Evolutionary conservation across 2,797 vertebrate genomes (phyloP), one percentile per base, ranked within the genome.

Genomic region (Kryptopterus vitreolus): DNA sequence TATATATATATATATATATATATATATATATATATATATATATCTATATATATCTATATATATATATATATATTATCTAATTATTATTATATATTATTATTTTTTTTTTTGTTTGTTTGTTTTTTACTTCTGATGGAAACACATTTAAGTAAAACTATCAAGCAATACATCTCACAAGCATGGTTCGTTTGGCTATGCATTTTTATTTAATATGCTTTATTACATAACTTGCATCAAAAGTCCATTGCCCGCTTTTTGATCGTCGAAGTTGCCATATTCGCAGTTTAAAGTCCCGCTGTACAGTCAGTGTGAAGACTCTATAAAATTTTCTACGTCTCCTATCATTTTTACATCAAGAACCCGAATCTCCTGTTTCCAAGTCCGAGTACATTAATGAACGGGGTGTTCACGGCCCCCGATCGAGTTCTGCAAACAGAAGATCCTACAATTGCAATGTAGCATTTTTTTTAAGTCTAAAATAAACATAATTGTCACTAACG

Each of bases 171-270:
- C 50, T 66, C 31, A 77, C 62, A 66, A 38, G 1, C 69, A 81
- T 29, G 86, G 53, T 58, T 74, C 20, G 80, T 26, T 68, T 61
- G 48, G 84, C 66, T 87, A 89, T 90, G 75, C 43, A 88, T 94
- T 93, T n/a, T 92, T 92, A 93, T 93, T 93, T 88, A 72, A 26
- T 71, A 90, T 88, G 78, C 86, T 84, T 88, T 77, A 89, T 87
- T 91, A 93, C 91, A 93, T 89, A 84, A 89, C 86, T 93, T 92
- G 89, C 91, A 91, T 89, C 89, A 84, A 90, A 91, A 81, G 83
- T 88, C 89, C 85, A 88, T 84, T 88, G 89, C 84, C 80, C 86
- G 84, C 85, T 33, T n/a, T 53, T n/a, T 89, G 81, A 85, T 91
- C 88, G 86, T 88, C 83, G 90, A 88, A 90, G 86, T 89, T 89